A percentile compares a stretch with the other conserved stretches of the same genome.
phyloP scores from a whole-genome alignment of 2,113 vertebrate genomes.

The Tricholaema leucomelas region DNA sequence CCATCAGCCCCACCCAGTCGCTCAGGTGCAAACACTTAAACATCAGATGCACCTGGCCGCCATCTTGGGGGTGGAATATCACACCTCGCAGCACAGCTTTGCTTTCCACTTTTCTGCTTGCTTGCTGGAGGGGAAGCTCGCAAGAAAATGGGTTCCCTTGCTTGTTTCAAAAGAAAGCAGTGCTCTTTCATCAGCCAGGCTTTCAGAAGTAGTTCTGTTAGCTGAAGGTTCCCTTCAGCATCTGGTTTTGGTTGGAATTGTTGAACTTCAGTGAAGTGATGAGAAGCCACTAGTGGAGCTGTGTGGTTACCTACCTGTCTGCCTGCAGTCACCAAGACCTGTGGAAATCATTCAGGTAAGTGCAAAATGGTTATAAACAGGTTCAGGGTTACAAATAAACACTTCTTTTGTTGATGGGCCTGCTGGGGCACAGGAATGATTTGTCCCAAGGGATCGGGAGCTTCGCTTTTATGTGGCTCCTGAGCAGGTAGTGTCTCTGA shows the following conservation, averaged over 20 bases:
- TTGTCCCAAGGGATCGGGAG: not conserved
- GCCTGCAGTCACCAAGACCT: no score
- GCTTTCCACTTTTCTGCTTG: fast-evolving
- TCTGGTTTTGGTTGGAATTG: not conserved
- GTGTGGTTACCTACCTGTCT: not conserved
- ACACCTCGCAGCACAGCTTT: fast-evolving
- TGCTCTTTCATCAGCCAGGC: not conserved
- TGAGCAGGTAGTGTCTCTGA: not conserved
- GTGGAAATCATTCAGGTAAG: not conserved
- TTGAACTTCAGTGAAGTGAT: not conserved
- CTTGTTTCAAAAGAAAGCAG: fast-evolving
- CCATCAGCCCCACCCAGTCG: not conserved
- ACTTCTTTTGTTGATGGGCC: fast-evolving
- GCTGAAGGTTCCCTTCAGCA: not conserved
- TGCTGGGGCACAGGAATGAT: not conserved
- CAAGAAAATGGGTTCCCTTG: not conserved
- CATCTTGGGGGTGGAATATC: not conserved
- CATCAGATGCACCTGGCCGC: not conserved
- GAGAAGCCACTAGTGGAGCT: fast-evolving
- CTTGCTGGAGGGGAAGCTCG: fast-evolving
- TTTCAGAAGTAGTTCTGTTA: not conserved
- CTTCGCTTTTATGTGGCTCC: not conserved
- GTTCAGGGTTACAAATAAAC: no score
- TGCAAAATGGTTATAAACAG: not conserved
- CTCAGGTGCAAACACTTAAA: not conserved